Evolutionary conservation across 2,797 vertebrate genomes (phyloP).

Genomic region (Thalassophryne amazonica): DNA sequence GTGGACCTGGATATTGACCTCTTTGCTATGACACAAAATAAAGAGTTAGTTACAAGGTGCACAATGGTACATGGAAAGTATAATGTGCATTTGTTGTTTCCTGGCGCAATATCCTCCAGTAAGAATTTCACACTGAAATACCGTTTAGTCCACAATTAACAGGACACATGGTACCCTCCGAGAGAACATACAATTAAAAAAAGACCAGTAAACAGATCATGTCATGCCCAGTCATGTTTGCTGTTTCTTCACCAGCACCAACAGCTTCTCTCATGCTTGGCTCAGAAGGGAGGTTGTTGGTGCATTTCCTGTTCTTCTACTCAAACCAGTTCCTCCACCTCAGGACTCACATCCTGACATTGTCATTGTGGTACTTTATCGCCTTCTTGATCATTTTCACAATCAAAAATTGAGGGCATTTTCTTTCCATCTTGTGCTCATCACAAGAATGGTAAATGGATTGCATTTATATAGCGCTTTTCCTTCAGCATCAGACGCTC

Average conservation of each 20-base stretch:
- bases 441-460: too few relatives aligned
- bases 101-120: not conserved
- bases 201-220: too few relatives aligned
- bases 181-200: too few relatives aligned
- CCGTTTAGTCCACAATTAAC: too few relatives aligned
- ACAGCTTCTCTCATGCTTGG: not conserved
- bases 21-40: not conserved
- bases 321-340: conserved; percentile 78
- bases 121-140: too few relatives aligned
- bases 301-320: conserved; percentile 74
- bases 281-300: too few relatives aligned
- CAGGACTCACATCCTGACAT: conserved; percentile 12
- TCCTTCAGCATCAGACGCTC: too few relatives aligned
- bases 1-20: conserved; percentile 11
- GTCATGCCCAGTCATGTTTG: conserved; percentile 45
- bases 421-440: too few relatives aligned
- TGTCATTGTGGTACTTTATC: not conserved
- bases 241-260: conserved; percentile 18
- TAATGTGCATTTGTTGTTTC: not conserved
- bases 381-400: not conserved
- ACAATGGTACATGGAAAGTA: not conserved
- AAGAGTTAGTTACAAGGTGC: not conserved
- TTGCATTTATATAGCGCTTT: too few relatives aligned
- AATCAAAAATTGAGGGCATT: not conserved
- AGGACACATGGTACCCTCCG: too few relatives aligned